A percentile compares a stretch with the other conserved stretches of the same genome.
Conservation (phyloP, 1,140 invertebrate species). For the Hetaerina americana region DNA sequence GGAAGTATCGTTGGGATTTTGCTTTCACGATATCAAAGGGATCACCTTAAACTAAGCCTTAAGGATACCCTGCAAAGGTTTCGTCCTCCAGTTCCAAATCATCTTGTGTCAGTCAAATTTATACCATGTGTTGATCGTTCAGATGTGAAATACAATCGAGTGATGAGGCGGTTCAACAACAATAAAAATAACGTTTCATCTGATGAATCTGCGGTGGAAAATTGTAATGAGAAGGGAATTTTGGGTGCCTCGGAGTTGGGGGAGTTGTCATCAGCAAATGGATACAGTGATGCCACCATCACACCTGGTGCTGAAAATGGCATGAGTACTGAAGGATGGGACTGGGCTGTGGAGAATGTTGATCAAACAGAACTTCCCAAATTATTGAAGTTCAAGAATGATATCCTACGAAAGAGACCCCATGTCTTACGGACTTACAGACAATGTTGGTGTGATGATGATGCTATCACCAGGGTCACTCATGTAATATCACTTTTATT, state of each 20-base stretch:
- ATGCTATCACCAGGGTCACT: neutral
- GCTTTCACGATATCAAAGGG: slow-evolving; percentile 12
- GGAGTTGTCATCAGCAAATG: too few relatives aligned
- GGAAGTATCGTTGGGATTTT: slow-evolving; percentile 11
- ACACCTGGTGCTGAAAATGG: neutral
- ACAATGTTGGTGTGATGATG: neutral
- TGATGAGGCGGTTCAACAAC: slow-evolving; percentile 60
- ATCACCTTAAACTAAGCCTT: slow-evolving; percentile 12
- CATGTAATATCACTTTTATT: neutral
- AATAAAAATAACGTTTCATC: too few relatives aligned
- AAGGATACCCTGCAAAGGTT: slow-evolving; percentile 10
- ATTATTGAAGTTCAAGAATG: neutral
- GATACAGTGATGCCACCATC: too few relatives aligned
- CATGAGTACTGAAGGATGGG: neutral
- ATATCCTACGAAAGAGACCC: neutral
- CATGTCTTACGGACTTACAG: neutral
- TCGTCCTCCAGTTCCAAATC: slow-evolving; percentile 11
- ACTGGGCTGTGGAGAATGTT: neutral
- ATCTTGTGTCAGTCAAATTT: neutral
- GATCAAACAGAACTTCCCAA: neutral
- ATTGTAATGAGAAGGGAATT: too few relatives aligned
- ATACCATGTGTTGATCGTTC: slow-evolving; percentile 69
- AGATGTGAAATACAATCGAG: slow-evolving; percentile 84
- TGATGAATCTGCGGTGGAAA: too few relatives aligned
- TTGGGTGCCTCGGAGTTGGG: too few relatives aligned